Evolutionary conservation across 92 coral and sea anemone species (phyloP).

Genomic region (Zoanthus gigantus): DNA sequence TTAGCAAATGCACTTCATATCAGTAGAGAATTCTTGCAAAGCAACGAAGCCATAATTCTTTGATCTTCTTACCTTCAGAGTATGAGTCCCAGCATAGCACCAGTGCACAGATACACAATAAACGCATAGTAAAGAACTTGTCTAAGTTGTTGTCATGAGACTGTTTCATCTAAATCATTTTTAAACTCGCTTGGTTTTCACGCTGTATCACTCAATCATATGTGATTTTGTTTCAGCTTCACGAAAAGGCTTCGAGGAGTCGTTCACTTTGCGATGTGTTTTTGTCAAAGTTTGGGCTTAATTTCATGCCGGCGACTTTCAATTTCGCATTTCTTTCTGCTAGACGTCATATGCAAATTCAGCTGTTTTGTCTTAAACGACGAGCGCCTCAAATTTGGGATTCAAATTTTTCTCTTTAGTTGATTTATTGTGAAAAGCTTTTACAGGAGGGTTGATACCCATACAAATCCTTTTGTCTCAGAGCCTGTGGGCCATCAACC

Average conservation of each 20-base stretch:
- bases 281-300: not conserved
- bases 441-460: not conserved
- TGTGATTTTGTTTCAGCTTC: not conserved
- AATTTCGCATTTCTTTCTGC: constrained; percentile 35
- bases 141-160: not conserved
- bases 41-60: not conserved
- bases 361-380: constrained; percentile 8
- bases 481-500: constrained; percentile 10
- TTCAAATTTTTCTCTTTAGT: constrained; percentile 31
- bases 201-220: no score
- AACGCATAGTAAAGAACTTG: constrained; percentile 9
- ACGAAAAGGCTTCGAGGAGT: not conserved
- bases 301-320: not conserved
- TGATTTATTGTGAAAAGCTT: not conserved
- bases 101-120: constrained; percentile 3
- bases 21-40: not conserved
- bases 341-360: constrained; percentile 30
- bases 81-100: constrained; percentile 8
- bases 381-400: constrained; percentile 25
- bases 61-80: constrained; percentile 8
- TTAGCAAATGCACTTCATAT: not conserved
- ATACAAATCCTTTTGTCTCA: constrained; percentile 15
- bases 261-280: not conserved
- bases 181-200: not conserved
- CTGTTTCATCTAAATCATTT: not conserved